Conservation (phyloP, 2,113 vertebrate genomes). For the Mungos mungo region DNA sequence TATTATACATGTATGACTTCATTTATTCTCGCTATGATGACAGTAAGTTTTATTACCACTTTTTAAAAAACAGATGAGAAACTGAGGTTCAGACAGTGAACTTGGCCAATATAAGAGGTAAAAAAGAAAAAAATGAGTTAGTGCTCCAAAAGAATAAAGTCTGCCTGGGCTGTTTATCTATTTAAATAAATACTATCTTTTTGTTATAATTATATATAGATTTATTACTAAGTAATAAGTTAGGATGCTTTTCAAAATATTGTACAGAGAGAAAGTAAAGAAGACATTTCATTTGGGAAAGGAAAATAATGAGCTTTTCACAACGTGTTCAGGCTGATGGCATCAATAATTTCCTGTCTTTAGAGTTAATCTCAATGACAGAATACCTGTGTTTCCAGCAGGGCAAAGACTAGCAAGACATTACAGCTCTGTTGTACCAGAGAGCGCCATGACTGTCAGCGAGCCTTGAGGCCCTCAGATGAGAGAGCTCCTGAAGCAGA, state of each 20-base stretch:
- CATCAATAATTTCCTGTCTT: background rate
- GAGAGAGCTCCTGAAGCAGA: background rate
- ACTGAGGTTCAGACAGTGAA: background rate
- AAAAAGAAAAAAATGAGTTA: background rate
- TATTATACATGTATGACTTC: constrained; percentile 6
- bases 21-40: background rate
- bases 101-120: background rate
- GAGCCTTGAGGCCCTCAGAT: background rate
- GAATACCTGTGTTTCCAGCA: background rate
- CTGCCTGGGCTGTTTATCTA: background rate
- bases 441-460: background rate
- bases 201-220: background rate
- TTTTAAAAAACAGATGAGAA: background rate
- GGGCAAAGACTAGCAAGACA: background rate
- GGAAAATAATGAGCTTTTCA: background rate
- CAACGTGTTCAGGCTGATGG: background rate
- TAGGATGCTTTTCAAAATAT: constrained; percentile 16
- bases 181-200: constrained; percentile 15
- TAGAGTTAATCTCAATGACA: background rate
- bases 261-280: background rate
- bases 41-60: background rate
- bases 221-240: constrained; percentile 36
- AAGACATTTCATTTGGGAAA: background rate
- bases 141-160: background rate
- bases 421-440: background rate